phyloP scores from a whole-genome alignment of 64 coral and sea anemone genomes.

The Montipora sp. region DNA sequence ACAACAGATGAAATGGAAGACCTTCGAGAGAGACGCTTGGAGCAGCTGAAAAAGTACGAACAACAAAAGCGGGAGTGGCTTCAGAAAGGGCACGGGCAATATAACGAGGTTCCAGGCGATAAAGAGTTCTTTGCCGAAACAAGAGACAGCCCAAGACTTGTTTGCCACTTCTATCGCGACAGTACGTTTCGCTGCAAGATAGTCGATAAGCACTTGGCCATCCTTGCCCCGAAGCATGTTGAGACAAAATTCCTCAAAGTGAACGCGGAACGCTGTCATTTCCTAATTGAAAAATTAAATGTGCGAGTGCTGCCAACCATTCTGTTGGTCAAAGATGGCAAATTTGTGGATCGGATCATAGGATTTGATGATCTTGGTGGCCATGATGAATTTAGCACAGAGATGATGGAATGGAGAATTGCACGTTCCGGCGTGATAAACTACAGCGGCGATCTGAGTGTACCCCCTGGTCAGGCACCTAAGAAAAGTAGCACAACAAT shows the following conservation, averaged over 20 bases:
- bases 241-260: conserved; percentile 98
- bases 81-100: conserved; percentile 92
- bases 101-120: conserved; percentile 83
- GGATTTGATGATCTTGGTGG: conserved; percentile 98
- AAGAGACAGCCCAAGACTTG: conserved; percentile 90
- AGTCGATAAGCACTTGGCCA: conserved; percentile 87
- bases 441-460: conserved; percentile 84
- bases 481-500: conserved; percentile 48
- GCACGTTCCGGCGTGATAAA: conserved; percentile 85
- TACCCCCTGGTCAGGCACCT: conserved; percentile 51
- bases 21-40: conserved; percentile 90
- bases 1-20: conserved; percentile 91
- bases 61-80: conserved; percentile 92
- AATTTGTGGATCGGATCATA: conserved; percentile 91
- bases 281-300: conserved; percentile 79
- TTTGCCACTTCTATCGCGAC: conserved; percentile 95
- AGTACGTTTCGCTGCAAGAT: conserved; percentile 98
- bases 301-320: conserved; percentile 88
- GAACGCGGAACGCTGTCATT: conserved; percentile 86
- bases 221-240: conserved; percentile 90
- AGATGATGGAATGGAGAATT: conserved; percentile 95
- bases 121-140: conserved; percentile 92
- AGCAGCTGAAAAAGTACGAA: conserved; percentile 89
- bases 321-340: conserved; percentile 90
- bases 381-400: conserved; percentile 83